Evolutionary conservation across 2,113 vertebrate species (phyloP).

Genomic region (Casuarius casuarius): DNA sequence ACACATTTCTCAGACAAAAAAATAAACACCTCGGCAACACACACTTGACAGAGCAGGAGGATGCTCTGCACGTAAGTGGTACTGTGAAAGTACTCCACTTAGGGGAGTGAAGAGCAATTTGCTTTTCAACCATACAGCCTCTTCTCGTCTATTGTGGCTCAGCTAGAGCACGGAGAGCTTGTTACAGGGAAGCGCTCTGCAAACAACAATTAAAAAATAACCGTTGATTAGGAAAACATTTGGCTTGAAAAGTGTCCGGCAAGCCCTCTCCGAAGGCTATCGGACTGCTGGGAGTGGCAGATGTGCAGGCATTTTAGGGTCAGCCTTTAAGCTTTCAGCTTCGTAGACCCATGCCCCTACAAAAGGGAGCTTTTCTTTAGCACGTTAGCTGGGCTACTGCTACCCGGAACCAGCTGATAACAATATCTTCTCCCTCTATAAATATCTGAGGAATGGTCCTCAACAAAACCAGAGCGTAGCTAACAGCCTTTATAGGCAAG

Average conservation of each 20-base stretch:
- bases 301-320: neutral
- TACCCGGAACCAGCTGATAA: neutral
- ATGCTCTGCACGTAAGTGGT: neutral
- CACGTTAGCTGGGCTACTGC: neutral
- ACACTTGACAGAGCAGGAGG: neutral
- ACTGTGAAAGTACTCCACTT: neutral
- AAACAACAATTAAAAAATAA: constrained; percentile 52
- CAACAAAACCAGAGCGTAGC: neutral
- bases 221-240: neutral
- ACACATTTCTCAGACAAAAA: neutral
- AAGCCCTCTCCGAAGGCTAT: neutral
- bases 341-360: rapidly evolving
- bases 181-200: neutral
- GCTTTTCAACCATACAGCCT: constrained; percentile 16
- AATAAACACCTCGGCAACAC: neutral
- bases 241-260: neutral
- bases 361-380: neutral
- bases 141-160: neutral
- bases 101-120: constrained; percentile 21
- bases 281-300: neutral
- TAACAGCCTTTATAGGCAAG: neutral
- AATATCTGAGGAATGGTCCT: neutral
- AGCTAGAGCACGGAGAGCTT: constrained; percentile 13
- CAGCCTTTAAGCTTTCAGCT: neutral
- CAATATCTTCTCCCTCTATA: neutral